Evolutionary conservation across 2,113 vertebrate genomes (phyloP).

Genomic region (Atlantisia rogersi): DNA sequence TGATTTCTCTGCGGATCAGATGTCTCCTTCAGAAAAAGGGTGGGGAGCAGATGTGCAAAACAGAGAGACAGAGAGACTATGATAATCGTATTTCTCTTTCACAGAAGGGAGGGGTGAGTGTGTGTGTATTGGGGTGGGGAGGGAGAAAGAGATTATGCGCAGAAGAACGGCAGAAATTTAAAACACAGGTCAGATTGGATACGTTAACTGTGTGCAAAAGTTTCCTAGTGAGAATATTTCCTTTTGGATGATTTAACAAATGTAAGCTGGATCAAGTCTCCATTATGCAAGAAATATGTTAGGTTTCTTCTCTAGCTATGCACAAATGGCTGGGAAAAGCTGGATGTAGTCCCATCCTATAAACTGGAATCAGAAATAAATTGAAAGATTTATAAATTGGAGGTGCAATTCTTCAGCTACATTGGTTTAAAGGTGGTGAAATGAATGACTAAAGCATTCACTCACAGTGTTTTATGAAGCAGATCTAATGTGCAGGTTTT

Average conservation of each 20-base stretch:
- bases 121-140: background rate
- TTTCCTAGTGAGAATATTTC: constrained; percentile 46
- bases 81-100: background rate
- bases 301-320: constrained; percentile 51
- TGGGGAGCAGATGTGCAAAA: constrained; percentile 13
- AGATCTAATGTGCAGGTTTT: constrained; percentile 78
- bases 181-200: background rate
- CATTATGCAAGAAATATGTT: constrained; percentile 39
- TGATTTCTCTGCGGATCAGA: constrained; percentile 22
- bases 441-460: constrained; percentile 73
- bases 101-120: background rate
- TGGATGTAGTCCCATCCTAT: constrained; percentile 44
- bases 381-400: constrained; percentile 76
- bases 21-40: constrained; percentile 46
- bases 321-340: constrained; percentile 51
- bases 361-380: constrained; percentile 74
- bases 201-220: background rate
- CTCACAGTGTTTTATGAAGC: constrained; percentile 76
- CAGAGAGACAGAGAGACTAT: background rate
- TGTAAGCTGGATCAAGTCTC: constrained; percentile 40
- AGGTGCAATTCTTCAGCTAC: constrained; percentile 76
- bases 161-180: background rate
- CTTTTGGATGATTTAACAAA: constrained; percentile 59
- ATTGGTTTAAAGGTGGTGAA: constrained; percentile 75
- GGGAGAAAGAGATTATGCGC: background rate